These are phyloP conservation scores for Nephrotoma guestfalica DNA, from an alignment of 2,888 invertebrate genomes.

Conservation along the genomic window DNA sequence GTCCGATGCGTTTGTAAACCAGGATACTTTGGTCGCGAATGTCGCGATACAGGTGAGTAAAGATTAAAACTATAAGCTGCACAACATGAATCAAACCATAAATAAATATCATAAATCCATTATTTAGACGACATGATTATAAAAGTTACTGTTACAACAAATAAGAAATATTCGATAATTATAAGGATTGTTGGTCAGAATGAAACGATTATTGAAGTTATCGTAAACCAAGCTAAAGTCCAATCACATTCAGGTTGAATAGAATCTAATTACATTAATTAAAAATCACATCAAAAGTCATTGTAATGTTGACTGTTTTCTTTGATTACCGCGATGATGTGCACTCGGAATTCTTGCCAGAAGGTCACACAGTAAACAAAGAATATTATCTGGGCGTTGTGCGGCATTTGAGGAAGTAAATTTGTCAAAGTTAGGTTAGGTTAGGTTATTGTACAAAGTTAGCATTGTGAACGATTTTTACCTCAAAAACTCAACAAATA, in stretches of 20 bases:
- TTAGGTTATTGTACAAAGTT: too few relatives aligned
- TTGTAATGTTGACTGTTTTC: too few relatives aligned
- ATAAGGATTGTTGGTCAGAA: neutral
- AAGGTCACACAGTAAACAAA: too few relatives aligned
- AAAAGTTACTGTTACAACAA: neutral
- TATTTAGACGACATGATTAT: neutral
- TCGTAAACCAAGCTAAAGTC: neutral
- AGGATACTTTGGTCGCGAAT: conserved; percentile 54
- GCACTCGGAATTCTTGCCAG: too few relatives aligned
- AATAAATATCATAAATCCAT: neutral
- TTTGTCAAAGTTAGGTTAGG: too few relatives aligned
- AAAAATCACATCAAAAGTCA: too few relatives aligned
- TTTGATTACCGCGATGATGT: too few relatives aligned
- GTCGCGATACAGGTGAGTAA: conserved; percentile 28
- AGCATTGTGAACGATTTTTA: too few relatives aligned
- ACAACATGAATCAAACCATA: neutral
- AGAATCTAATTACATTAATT: neutral
- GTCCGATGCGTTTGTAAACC: conserved; percentile 56
- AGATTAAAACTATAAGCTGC: neutral
- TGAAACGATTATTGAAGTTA: neutral
- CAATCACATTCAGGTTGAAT: neutral
- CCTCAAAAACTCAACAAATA: too few relatives aligned
- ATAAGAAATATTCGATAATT: neutral
- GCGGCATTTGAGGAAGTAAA: too few relatives aligned
- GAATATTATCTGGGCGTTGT: too few relatives aligned